Base-by-base conservation (phyloP, 1,140 invertebrate species). In the Trissolcus basalis region DNA sequence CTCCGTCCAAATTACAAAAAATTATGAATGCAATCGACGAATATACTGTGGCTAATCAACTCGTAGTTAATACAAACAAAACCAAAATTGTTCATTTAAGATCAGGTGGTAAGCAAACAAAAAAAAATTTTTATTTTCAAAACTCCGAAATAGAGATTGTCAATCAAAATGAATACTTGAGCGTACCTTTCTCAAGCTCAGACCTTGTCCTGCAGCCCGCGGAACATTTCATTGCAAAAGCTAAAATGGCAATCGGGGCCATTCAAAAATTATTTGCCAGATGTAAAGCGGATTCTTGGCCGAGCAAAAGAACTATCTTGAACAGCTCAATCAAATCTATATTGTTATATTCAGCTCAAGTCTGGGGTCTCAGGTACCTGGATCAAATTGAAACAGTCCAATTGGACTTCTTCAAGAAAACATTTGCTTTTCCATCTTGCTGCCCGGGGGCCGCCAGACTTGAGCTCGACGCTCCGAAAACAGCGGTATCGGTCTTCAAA, bases 61-160 rank as follows among this genome's bases (percentile, higher is more conserved):
- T 58, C 0, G 12, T 4, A 8, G n/a, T 58, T 33, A 58, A 58
- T 11, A 58, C 55, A 0, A n/a, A 27, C 1, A 58, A 58, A 33
- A 58, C 55, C 0, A 0, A 45, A 12, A 58, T 58, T 33, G 41
- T 45, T 4, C 39, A 56, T 43, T 56, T 56, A 6, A 14, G 53
- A 6, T 10, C 9, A 8, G 10, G 6, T 4, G 55, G 55, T 5
- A 19, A 13, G 13, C 11, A 44, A 47, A 33, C 55, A 4, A 33
- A 1, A 13, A 35, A 32, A 8, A 58, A 58, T 13, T 58, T 58
- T 58, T 32, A 35, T 35, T 16, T 47, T 4, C 44, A 5, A 43
- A 43, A 5, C 13, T 16, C 3, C 13, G 15, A 7, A 19, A 5
- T 48, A 7, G 9, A 48, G 27, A 10, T 48, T 10, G 45, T 48